These are phyloP conservation scores for Tetranychus piercei DNA, from an alignment of 2,888 invertebrate genomes.

Conservation along the genomic window DNA sequence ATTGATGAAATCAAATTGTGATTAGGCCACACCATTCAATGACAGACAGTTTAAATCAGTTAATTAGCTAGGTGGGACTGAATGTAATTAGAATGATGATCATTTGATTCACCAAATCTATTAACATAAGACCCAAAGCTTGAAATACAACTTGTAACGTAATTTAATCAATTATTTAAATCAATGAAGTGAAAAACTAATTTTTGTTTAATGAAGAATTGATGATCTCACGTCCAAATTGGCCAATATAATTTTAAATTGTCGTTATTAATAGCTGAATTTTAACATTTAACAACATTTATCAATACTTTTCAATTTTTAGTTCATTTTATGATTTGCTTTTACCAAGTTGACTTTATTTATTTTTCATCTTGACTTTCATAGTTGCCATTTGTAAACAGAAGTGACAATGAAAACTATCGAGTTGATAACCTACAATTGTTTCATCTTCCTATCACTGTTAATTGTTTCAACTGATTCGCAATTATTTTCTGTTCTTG, in stretches of 20 bases:
- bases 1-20: no score
- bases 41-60: neutral
- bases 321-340: no score
- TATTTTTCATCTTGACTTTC: no score
- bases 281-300: no score
- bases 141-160: neutral
- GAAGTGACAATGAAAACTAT: neutral
- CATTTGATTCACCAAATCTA: neutral
- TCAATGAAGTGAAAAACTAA: neutral
- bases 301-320: no score
- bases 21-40: no score
- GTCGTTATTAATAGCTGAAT: no score
- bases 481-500: neutral
- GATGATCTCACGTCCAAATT: no score
- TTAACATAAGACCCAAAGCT: neutral
- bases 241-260: no score
- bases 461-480: neutral
- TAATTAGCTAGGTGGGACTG: neutral
- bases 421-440: neutral
- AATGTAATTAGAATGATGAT: neutral
- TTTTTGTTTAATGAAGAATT: no score
- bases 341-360: no score
- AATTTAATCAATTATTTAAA: neutral
- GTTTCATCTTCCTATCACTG: neutral
- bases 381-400: no score